These are phyloP conservation scores for Drosophila trichaetosa DNA, from an alignment of 2,888 invertebrate species.

Conservation along the genomic window DNA sequence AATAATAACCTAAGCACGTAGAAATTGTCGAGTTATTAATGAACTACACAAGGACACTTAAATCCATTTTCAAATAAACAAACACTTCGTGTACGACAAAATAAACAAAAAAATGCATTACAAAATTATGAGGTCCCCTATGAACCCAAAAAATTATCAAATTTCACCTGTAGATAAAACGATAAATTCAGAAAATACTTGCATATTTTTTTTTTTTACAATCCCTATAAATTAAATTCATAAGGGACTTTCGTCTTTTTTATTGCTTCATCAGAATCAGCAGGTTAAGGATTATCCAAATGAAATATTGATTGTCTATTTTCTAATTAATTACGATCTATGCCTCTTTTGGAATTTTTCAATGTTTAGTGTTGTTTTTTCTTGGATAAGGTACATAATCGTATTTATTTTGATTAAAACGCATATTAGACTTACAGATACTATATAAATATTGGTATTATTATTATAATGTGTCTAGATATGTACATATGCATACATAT, in stretches of 20 bases:
- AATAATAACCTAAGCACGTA: neutral
- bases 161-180: neutral
- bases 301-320: neutral
- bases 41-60: neutral
- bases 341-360: neutral
- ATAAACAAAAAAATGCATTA: neutral
- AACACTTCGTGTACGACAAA: neutral
- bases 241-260: neutral
- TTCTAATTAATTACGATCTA: neutral
- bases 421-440: constrained; percentile 28
- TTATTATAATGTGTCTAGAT: constrained; percentile 12
- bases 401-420: constrained; percentile 42
- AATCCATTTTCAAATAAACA: neutral
- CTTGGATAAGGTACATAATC: constrained; percentile 35
- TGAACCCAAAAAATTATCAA: neutral
- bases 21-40: neutral
- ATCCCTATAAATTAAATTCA: neutral
- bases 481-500: constrained; percentile 23
- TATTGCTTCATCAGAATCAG: neutral
- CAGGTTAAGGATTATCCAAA: neutral
- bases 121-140: neutral
- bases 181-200: neutral
- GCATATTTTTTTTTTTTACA: neutral
- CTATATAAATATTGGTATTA: constrained; percentile 23
- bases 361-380: neutral